Conservation (phyloP, 2,888 invertebrate species). For the Serripes groenlandicus region DNA sequence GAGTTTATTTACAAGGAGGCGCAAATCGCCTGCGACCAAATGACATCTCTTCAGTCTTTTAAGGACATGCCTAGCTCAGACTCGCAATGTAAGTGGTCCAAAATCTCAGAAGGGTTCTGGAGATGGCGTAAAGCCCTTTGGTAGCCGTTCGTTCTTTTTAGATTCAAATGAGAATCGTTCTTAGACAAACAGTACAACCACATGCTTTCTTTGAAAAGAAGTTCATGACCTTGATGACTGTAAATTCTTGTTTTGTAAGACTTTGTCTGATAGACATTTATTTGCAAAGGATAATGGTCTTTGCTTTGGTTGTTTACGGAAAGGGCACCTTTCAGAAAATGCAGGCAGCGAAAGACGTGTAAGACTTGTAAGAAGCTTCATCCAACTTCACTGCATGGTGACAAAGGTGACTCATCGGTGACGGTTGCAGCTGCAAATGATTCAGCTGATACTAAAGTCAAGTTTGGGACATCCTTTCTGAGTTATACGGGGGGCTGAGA, state of each 20-base stretch:
- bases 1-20: slow-evolving; percentile 52
- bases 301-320: slow-evolving; percentile 47
- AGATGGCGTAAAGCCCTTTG: no score
- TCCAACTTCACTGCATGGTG: slow-evolving; percentile 58
- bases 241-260: slow-evolving; percentile 33
- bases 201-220: slow-evolving; percentile 36
- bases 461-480: no score
- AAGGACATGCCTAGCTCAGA: no score
- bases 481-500: no score
- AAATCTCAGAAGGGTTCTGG: no score
- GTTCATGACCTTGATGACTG: slow-evolving; percentile 48
- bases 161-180: no score
- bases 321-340: slow-evolving; percentile 48
- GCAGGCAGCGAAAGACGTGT: slow-evolving; percentile 40
- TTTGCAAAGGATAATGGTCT: slow-evolving; percentile 41
- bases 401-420: no score
- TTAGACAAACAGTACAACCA: no score
- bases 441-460: no score
- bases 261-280: slow-evolving; percentile 44
- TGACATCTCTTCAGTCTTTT: slow-evolving; percentile 48
- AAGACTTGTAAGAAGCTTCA: slow-evolving; percentile 40
- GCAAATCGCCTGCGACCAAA: slow-evolving; percentile 56
- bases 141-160: no score
- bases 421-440: no score
- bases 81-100: no score